Conservation (phyloP, 2,113 vertebrate genomes). For the Todiramphus chloris region DNA sequence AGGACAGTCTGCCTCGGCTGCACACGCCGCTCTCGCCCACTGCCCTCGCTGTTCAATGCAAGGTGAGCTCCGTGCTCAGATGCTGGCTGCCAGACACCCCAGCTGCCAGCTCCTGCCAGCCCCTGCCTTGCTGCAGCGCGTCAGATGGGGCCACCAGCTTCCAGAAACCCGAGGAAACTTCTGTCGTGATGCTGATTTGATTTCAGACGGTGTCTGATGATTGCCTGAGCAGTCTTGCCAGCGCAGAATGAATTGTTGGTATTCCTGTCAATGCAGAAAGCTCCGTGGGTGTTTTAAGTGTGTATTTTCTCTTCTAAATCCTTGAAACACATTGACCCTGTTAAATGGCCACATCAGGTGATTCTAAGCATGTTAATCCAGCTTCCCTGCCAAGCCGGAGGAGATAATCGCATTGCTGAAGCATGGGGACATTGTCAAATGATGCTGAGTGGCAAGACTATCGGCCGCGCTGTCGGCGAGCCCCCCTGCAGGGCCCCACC, state of each 20-base stretch:
- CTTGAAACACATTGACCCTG: slow-evolving; percentile 53
- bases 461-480: background rate
- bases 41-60: background rate
- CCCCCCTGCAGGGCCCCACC: background rate
- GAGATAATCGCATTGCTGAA: slow-evolving; percentile 52
- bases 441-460: slow-evolving; percentile 15
- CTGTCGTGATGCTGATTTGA: background rate
- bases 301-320: slow-evolving; percentile 47
- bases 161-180: background rate
- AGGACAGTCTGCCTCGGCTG: background rate
- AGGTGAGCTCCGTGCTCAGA: background rate
- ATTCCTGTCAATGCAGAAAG: background rate
- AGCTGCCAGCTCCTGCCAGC: background rate
- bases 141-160: background rate
- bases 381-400: slow-evolving; percentile 50
- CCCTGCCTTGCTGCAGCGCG: background rate
- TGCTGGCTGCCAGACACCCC: background rate
- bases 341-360: slow-evolving; percentile 66
- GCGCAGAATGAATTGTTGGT: slow-evolving; percentile 1
- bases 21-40: background rate
- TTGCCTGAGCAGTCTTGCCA: background rate
- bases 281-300: background rate
- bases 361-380: slow-evolving; percentile 65
- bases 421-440: background rate
- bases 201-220: background rate